Evolutionary conservation across 2,888 invertebrate genomes (phyloP), one percentile per base, ranked within the genome.

Genomic region (Tetranychus truncatus): DNA sequence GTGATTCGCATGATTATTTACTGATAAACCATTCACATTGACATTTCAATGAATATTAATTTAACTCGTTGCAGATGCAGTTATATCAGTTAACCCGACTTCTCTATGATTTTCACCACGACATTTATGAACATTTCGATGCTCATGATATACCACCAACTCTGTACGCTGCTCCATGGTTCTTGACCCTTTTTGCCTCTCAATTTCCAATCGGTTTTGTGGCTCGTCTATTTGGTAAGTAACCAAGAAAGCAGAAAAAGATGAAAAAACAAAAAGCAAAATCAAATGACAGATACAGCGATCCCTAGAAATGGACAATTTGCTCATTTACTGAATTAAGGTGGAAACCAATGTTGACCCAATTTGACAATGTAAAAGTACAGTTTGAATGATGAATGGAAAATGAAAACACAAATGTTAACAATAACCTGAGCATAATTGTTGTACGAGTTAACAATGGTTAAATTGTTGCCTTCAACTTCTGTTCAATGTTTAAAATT

Each of bases 201-300:
- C 95, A 95, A 84, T 96, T 96, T 82, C 94, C 95, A 0, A 84
- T 96, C 24, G 95, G 95, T 1, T 95, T 96, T 84, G 95, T 95
- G 24, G 91, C 93, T 0, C 87, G 95, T 79, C 91, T 95, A 0
- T 93, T 95, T 81, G 95, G 92, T 92, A 81, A 80, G 82, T 34
- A 34, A 3, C 34, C 34, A 34, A 34, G n/a, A 34, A 3, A 34
- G 4, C 24, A 24, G 24, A 24, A 24, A 24, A 34, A 34, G 78
- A 66, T 34, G 9, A 5, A 44, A 24, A 20, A 66, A 66, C 66
- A 15, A 71, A 8, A 0, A 34, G n/a, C n/a, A n/a, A n/a, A n/a
- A n/a, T 71, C 71, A 15, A 18, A 7, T 24, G 5, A 34, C 34
- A 34, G 34, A 4, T 34, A 34, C 34, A 34, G 5, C 71, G 20